A percentile compares a stretch with the other conserved stretches of the same genome.
phyloP scores from a whole-genome alignment of 2,113 vertebrate species.

The Nyctereutes procyonoides region DNA sequence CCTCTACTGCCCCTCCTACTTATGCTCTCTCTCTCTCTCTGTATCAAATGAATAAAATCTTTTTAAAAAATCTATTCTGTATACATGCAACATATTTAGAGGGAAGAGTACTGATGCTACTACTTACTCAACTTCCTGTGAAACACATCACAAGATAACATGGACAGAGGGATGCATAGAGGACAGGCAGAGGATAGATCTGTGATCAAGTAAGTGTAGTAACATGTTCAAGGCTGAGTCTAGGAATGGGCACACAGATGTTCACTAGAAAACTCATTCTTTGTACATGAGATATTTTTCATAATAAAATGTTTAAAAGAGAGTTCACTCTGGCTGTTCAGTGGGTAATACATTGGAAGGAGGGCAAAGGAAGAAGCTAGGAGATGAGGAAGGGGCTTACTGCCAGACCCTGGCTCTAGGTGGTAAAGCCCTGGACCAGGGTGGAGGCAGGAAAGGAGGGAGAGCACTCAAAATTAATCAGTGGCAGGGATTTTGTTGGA shows the following conservation, averaged over 20 bases:
- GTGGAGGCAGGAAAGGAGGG: background rate
- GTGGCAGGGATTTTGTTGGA: background rate
- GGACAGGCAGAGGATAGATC: background rate
- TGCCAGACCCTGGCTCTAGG: background rate
- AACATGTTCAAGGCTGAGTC: background rate
- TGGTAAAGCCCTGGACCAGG: too few relatives aligned
- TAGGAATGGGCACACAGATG: rapidly evolving
- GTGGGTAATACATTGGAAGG: background rate
- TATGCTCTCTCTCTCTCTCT: too few relatives aligned
- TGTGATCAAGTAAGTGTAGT: background rate
- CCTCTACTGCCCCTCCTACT: too few relatives aligned
- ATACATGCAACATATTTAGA: background rate
- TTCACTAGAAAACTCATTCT: background rate
- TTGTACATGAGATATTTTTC: background rate
- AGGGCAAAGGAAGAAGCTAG: too few relatives aligned
- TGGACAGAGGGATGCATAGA: background rate
- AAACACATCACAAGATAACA: background rate
- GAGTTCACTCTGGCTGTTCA: background rate
- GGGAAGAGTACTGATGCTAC: background rate
- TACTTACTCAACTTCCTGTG: background rate
- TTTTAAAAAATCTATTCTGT: background rate
- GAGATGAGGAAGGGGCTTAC: background rate
- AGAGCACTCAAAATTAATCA: background rate
- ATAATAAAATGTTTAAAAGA: background rate
- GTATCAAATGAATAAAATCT: too few relatives aligned